Conservation (phyloP, 2,888 invertebrate genomes). For the Rhamnusium bicolor region DNA sequence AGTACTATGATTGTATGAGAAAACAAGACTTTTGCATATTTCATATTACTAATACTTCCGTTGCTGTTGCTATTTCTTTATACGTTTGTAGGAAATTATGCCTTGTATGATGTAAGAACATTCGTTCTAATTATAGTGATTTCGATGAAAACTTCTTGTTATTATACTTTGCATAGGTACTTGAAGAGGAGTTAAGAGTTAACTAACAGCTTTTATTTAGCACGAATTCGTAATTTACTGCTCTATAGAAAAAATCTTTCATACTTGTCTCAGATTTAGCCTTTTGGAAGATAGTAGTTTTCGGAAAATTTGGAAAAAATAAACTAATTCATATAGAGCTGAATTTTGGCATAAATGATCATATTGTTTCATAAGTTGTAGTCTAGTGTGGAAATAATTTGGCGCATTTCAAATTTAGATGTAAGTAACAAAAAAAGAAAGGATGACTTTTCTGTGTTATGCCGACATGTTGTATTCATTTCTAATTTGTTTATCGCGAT, state of each 20-base stretch:
- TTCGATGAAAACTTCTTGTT: not conserved
- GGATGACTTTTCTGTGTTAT: no score
- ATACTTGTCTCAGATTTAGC: not conserved
- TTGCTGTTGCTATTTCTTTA: not conserved
- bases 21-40: not conserved
- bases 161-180: no score
- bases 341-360: no score
- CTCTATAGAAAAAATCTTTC: not conserved
- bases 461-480: no score
- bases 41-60: not conserved
- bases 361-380: no score
- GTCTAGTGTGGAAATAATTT: no score
- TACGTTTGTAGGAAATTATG: not conserved
- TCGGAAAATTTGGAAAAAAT: not conserved
- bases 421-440: no score
- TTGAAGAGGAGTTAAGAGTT: no score
- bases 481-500: no score
- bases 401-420: no score
- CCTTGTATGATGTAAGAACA: not conserved
- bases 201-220: not conserved
- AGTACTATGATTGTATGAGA: not conserved
- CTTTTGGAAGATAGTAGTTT: not conserved
- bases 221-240: not conserved
- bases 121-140: not conserved
- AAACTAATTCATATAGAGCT: not conserved